Evolutionary conservation across 1,140 invertebrate species (phyloP), one percentile per base, ranked within the genome.

Genomic region (Lanistes nyassanus): DNA sequence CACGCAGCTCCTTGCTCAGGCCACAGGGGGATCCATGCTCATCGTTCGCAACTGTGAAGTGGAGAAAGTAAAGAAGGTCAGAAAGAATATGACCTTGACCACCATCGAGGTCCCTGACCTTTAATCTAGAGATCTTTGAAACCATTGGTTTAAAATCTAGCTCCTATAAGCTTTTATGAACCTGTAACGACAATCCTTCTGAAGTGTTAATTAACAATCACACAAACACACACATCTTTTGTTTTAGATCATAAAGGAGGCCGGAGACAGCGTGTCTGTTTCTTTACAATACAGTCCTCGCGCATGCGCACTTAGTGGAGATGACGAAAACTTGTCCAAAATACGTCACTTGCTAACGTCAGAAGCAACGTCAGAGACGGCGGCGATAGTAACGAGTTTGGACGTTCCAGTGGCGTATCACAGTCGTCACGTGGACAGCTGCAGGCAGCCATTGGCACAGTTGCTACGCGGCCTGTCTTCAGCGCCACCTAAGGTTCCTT

Each of bases 261-360:
- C 39, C 6, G 39, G 39, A 42, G 39, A 7, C 39, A 13, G 13
- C 39, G 39, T 42, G 39, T 6, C 6, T 42, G 78, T 83, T 60
- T 82, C 83, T 19, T 78, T 84, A 1, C 76, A 74, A 56, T 79
- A 79, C 64, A 84, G 82, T 58, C 60, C 70, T 13, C 58, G 67
- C 37, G 72, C 82, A 19, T 84, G 83, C 74, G 74, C 79, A 26
- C 72, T 86, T 0, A 82, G 83, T 37, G 84, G 84, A n/a, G 77
- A 81, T 68, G 19, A 19, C 23, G 58, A 78, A 23, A 76, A 34
- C 31, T 78, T 81, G 7, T 60, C 55, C 0, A n/a, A 68, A 11
- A 37, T 80, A 11, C 77, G 76, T 56, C 39, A 42, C 39, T 42
- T 42, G 39, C 13, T 42, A 13, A n/a, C 19, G 66, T n/a, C 29